phyloP scores from a whole-genome alignment of 2,797 vertebrate genomes.

The Artibeus lituratus region DNA sequence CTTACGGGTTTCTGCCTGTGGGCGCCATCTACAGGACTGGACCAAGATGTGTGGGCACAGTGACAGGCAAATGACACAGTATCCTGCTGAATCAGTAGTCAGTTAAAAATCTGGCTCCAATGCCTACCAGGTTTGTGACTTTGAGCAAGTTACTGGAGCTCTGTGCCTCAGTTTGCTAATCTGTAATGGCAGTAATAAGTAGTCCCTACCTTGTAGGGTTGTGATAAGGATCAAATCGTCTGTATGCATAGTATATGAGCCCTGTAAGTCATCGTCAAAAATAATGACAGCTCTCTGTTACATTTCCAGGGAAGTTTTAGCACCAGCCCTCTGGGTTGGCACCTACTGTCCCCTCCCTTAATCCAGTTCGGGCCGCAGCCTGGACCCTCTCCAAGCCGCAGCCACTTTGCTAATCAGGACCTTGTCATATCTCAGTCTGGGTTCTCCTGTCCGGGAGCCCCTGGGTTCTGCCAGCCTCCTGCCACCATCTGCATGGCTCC shows the following conservation, averaged over 20 bases:
- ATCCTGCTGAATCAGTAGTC: background rate
- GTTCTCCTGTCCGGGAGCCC: background rate
- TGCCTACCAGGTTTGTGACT: background rate
- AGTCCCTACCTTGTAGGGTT: background rate
- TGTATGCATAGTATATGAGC: background rate
- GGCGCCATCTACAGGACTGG: background rate
- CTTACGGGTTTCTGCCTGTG: background rate
- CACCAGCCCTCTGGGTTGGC: background rate
- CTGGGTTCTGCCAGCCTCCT: background rate
- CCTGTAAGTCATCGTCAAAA: background rate
- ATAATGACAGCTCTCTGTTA: background rate
- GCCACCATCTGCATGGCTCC: background rate
- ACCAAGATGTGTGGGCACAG: background rate
- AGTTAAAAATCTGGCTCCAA: background rate
- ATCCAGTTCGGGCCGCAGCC: background rate
- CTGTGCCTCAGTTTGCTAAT: background rate
- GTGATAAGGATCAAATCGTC: background rate
- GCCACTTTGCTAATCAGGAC: slow-evolving; percentile 38
- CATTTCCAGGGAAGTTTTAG: background rate
- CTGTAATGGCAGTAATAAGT: background rate
- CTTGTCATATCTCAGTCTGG: slow-evolving; percentile 57
- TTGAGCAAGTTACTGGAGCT: background rate
- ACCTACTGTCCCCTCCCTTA: background rate
- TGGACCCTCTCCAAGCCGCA: background rate
- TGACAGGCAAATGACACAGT: background rate